phyloP scores from a whole-genome alignment of 2,888 invertebrate species.

The Caenorhabditis auriculariae region DNA sequence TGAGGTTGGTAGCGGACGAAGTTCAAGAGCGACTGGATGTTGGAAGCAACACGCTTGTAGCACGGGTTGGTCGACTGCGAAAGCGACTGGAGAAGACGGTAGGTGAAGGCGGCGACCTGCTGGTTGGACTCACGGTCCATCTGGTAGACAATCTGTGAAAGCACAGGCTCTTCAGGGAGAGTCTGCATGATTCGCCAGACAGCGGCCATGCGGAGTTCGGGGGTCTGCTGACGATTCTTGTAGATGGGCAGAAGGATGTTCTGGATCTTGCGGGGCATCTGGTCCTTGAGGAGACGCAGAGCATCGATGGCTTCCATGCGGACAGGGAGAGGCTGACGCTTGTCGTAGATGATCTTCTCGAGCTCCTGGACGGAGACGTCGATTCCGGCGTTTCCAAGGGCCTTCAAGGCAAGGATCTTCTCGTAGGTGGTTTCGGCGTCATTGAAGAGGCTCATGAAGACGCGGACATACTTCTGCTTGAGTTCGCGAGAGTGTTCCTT shows the following conservation, averaged over 20 bases:
- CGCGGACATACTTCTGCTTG: conserved; percentile 39
- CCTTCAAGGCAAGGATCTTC: conserved; percentile 54
- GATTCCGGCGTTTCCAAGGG: conserved; percentile 57
- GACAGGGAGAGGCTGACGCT: conserved; percentile 32
- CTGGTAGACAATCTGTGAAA: conserved; percentile 44
- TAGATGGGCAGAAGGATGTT: conserved; percentile 52
- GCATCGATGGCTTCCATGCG: conserved; percentile 54
- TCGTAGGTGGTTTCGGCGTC: conserved; percentile 37
- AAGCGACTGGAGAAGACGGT: conserved; percentile 35
- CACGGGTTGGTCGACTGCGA: conserved; percentile 42
- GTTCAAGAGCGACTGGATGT: conserved; percentile 16
- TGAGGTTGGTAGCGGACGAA: conserved; percentile 23
- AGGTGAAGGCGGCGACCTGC: conserved; percentile 47
- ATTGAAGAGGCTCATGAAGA: conserved; percentile 31
- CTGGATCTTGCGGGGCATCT: conserved; percentile 33
- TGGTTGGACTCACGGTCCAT: conserved; percentile 43
- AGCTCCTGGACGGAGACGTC: conserved; percentile 44
- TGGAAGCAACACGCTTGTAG: conserved; percentile 26
- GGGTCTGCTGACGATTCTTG: conserved; percentile 42
- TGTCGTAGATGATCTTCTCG: conserved; percentile 51
- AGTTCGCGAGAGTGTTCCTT: conserved; percentile 25
- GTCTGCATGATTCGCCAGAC: conserved; percentile 46
- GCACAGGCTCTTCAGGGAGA: conserved; percentile 35
- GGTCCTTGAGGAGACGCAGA: conserved; percentile 39
- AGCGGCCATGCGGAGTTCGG: conserved; percentile 52